Evolutionary conservation across 2,888 invertebrate species (phyloP).

Genomic region (Deilephila elpenor): DNA sequence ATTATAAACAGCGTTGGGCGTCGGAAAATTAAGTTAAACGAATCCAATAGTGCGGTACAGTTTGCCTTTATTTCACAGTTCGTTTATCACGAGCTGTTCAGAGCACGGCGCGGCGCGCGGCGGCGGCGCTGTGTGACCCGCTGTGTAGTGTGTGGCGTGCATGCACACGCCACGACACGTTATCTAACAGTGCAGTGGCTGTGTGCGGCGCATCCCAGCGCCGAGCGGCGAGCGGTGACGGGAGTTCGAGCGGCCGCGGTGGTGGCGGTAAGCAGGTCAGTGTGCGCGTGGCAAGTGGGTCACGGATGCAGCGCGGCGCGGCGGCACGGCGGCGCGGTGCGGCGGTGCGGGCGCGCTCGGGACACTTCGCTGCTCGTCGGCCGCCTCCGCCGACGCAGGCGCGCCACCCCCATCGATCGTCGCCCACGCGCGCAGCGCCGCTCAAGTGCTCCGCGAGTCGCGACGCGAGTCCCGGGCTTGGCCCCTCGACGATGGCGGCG

Average conservation of each 20-base stretch:
- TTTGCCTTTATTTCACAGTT: slow-evolving; percentile 62
- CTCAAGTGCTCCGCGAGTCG: slow-evolving; percentile 74
- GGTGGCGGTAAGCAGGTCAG: slow-evolving; percentile 62
- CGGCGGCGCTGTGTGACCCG: neutral
- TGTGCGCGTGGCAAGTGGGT: slow-evolving; percentile 77
- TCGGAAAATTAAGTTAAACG: slow-evolving; percentile 39
- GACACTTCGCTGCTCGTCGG: slow-evolving; percentile 56
- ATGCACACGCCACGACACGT: slow-evolving; percentile 11
- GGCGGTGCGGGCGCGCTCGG: slow-evolving; percentile 54
- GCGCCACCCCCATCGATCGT: slow-evolving; percentile 66
- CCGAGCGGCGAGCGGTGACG: slow-evolving; percentile 37
- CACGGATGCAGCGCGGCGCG: slow-evolving; percentile 65
- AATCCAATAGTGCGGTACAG: slow-evolving; percentile 42
- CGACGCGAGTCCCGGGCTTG: slow-evolving; percentile 78
- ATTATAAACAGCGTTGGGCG: neutral
- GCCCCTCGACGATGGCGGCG: slow-evolving; percentile 81
- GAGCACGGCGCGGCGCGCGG: slow-evolving; percentile 10
- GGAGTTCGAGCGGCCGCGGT: slow-evolving; percentile 38
- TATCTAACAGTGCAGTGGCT: slow-evolving; percentile 42
- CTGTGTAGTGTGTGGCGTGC: slow-evolving; percentile 8
- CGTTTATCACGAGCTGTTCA: slow-evolving; percentile 53
- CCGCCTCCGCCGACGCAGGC: slow-evolving; percentile 64
- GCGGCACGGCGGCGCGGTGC: slow-evolving; percentile 38
- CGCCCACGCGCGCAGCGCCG: slow-evolving; percentile 69
- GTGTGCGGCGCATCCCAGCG: slow-evolving; percentile 35